Percentiles rank a stretch among this genome's conserved stretches.
Conservation (phyloP, 2,797 vertebrate genomes). For the Linurgus olivaceus region DNA sequence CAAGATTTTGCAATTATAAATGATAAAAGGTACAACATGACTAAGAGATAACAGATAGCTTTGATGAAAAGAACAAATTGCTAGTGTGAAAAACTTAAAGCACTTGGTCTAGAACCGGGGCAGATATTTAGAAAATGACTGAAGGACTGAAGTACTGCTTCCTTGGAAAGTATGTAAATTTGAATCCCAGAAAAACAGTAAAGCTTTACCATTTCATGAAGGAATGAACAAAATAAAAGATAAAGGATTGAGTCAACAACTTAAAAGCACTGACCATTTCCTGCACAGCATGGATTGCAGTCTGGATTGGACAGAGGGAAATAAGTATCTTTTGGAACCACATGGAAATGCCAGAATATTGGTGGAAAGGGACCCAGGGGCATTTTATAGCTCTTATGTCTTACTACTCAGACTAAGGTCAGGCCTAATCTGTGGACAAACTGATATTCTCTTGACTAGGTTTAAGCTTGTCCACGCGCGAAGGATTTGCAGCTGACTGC, state of each 20-base stretch:
- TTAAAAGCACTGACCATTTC: neutral
- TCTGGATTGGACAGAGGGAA: neutral
- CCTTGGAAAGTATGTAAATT: neutral
- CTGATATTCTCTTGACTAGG: neutral
- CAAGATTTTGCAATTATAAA: conserved; percentile 53
- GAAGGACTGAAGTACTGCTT: neutral
- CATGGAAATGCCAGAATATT: neutral
- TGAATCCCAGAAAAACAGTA: neutral
- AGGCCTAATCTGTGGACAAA: neutral
- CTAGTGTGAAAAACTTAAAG: conserved; percentile 1
- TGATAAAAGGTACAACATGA: conserved; percentile 43
- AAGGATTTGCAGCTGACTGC: neutral
- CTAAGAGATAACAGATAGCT: conserved; percentile 29
- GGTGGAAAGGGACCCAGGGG: neutral
- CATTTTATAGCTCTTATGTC: neutral
- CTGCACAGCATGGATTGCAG: neutral
- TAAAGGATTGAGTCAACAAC: neutral
- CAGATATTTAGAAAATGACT: neutral
- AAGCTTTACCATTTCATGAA: neutral
- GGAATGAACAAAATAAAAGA: neutral
- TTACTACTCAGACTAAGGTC: neutral
- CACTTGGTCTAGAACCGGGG: conserved; percentile 13
- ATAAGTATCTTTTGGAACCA: neutral
- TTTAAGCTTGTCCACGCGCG: neutral
- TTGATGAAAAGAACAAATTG: conserved; percentile 41